Evolutionary conservation across 2,888 invertebrate genomes (phyloP).

Genomic region (Netelia virgata): DNA sequence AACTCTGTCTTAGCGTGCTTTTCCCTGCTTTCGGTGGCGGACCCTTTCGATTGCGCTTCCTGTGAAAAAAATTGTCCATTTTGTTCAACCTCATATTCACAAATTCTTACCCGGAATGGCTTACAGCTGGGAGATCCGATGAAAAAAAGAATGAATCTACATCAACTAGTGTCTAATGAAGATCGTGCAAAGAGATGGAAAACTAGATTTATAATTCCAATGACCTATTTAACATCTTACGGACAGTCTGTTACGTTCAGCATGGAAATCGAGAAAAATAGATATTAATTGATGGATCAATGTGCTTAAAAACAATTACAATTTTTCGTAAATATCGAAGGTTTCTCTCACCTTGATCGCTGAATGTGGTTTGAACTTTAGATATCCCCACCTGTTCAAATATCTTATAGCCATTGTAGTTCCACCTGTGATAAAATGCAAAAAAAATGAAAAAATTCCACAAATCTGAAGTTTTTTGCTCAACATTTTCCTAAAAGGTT

Average conservation of each 20-base stretch:
- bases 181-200: slow-evolving; percentile 31
- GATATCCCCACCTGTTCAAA: slow-evolving; percentile 92
- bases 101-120: slow-evolving; percentile 6
- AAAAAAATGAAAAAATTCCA: neutral
- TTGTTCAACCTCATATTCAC: neutral
- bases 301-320: neutral
- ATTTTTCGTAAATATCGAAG: slow-evolving; percentile 40
- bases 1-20: slow-evolving; percentile 60
- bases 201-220: slow-evolving; percentile 62
- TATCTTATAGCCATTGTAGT: slow-evolving; percentile 94
- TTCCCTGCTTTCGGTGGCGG: slow-evolving; percentile 62
- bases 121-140: slow-evolving; percentile 14
- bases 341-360: slow-evolving; percentile 62
- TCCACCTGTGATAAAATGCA: slow-evolving; percentile 88
- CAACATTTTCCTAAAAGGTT: neutral
- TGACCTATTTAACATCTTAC: slow-evolving; percentile 72
- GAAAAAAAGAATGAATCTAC: slow-evolving; percentile 8
- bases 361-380: slow-evolving; percentile 85
- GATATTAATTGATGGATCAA: neutral
- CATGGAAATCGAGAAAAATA: slow-evolving; percentile 73
- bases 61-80: slow-evolving; percentile 57
- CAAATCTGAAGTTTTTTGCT: neutral
- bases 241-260: slow-evolving; percentile 74
- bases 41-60: slow-evolving; percentile 74
- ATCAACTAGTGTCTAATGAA: slow-evolving; percentile 13